Evolutionary conservation across 2,113 vertebrate genomes (phyloP).

Genomic region (Leucosticte australis): DNA sequence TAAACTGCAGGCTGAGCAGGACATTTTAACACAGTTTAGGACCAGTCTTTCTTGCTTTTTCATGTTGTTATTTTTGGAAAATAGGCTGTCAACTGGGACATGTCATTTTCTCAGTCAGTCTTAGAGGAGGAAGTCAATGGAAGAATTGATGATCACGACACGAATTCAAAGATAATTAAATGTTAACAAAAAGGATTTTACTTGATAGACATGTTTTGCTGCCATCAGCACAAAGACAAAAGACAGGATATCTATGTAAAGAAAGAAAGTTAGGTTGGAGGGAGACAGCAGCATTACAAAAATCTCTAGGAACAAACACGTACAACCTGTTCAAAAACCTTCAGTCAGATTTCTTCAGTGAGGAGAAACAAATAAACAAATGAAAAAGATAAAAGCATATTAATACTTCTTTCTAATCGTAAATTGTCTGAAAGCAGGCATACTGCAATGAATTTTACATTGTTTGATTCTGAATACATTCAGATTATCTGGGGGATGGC

Average conservation of each 20-base stretch:
- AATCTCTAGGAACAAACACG: background rate
- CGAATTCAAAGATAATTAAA: conserved; percentile 11
- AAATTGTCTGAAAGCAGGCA: background rate
- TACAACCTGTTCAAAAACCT: background rate
- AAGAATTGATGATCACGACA: background rate
- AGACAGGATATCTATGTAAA: background rate
- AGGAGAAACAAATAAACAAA: background rate
- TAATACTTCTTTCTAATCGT: background rate
- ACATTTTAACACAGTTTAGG: background rate
- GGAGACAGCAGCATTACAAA: background rate
- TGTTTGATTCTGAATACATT: accelerated
- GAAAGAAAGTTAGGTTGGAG: background rate
- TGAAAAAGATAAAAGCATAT: background rate
- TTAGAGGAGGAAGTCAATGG: background rate
- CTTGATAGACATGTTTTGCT: background rate
- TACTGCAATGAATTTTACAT: background rate
- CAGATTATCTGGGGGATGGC: background rate
- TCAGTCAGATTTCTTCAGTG: background rate
- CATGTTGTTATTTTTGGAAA: background rate
- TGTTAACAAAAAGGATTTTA: background rate
- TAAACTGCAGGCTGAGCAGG: background rate
- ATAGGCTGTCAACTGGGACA: background rate
- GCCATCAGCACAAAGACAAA: background rate
- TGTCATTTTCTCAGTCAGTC: background rate
- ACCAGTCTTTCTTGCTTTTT: background rate